phyloP scores from a whole-genome alignment of 2,888 invertebrate species.

The Brachylomia viminalis region DNA sequence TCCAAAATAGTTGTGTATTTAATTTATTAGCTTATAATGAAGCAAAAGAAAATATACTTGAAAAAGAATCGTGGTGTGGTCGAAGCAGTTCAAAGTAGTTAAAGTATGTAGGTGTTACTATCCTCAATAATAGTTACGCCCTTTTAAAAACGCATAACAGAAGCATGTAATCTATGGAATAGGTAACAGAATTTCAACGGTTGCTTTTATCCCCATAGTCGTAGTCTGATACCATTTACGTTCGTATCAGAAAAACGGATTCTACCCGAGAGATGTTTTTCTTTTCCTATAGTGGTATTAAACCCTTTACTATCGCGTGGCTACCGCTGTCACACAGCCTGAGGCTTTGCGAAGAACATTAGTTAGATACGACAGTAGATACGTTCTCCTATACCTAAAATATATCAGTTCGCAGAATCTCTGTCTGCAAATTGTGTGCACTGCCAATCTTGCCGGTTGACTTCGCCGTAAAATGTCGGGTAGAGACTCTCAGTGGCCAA shows the following conservation, averaged over 20 bases:
- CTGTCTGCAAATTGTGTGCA: background rate
- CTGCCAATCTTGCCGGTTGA: background rate
- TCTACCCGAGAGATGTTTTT: constrained; percentile 7
- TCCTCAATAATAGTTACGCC: background rate
- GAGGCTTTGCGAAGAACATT: constrained; percentile 7
- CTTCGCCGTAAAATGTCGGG: background rate
- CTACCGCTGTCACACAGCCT: constrained; percentile 8
- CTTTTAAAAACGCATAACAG: background rate
- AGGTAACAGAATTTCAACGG: constrained; percentile 9
- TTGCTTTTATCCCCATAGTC: constrained; percentile 12
- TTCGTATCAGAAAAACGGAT: constrained; percentile 21
- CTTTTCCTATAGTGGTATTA: constrained; percentile 24
- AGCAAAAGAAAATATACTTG: background rate
- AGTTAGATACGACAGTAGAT: constrained; percentile 12
- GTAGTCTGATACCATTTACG: constrained; percentile 21
- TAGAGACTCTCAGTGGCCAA: constrained; percentile 63
- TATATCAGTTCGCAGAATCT: constrained; percentile 20
- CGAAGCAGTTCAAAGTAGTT: background rate
- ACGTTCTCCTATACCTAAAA: background rate
- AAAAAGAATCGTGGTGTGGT: background rate
- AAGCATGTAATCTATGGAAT: background rate
- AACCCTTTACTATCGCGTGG: constrained; percentile 27
- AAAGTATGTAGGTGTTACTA: background rate
- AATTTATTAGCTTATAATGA: background rate
- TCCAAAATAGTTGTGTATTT: background rate